Evolutionary conservation across 2,888 invertebrate genomes (phyloP), one percentile per base, ranked within the genome.

Genomic region (Dascillus cervinus): DNA sequence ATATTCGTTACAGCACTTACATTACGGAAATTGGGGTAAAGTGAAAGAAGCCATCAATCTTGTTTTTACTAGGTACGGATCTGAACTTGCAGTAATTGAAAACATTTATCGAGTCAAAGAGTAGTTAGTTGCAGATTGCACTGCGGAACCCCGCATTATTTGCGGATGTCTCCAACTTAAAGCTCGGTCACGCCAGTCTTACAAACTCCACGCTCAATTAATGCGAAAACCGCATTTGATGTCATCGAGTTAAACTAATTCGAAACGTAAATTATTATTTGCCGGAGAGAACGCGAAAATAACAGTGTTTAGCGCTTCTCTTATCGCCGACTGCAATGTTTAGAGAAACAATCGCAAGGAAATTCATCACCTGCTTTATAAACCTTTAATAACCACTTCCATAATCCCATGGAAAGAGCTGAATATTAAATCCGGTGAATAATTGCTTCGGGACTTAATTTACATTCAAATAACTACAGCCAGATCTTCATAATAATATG

Each of bases 391-490:
- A 48, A 48, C 48, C 44, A 38, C 43, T 35, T 39, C 40, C 34
- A 43, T 48, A 46, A 48, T 46, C 45, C 46, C 31, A 26, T 32
- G 29, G 36, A 47, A 46, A 46, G 47, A 44, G 47, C 44, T 45
- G 48, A 48, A 45, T 44, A 40, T 43, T 45, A 48, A 48, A 46
- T 48, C 43, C 48, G 32, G 43, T 48, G 46, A 48, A 48, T 48
- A 48, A 48, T 48, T 48, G 49, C 49, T 36, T 33, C 39, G 29
- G 41, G 43, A 39, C 46, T 42, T 49, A 46, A 49, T 49, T 47
- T 49, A 45, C 44, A 49, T 49, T 49, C 46, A 46, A 48, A 48
- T 48, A 45, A 46, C 44, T 43, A 43, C 34, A 38, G 36, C 40
- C 41, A 41, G 41, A 39, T 37, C 34, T 30, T 33, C 33, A 35